Evolutionary conservation across 2,113 vertebrate species (phyloP).

Genomic region (Talpa occidentalis): DNA sequence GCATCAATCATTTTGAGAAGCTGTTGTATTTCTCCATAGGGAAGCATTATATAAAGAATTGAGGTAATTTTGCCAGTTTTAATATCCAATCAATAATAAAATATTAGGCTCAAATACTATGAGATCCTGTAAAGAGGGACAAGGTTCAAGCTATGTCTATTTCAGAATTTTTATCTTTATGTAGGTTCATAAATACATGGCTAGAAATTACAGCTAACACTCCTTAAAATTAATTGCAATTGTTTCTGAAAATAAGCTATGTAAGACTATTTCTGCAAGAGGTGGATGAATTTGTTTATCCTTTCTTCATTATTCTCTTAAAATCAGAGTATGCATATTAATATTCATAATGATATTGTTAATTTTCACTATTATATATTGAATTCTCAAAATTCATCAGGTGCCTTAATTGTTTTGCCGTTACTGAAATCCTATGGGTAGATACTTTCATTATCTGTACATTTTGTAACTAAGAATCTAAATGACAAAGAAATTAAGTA

Average conservation of each 20-base stretch:
- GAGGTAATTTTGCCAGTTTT: neutral
- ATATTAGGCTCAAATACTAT: neutral
- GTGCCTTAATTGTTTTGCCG: neutral
- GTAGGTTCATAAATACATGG: neutral
- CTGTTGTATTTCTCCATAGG: neutral
- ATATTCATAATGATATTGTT: neutral
- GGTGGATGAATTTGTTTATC: neutral
- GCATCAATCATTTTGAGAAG: neutral
- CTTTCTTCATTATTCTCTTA: neutral
- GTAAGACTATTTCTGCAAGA: neutral
- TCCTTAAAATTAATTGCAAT: neutral
- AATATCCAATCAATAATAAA: neutral
- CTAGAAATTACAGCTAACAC: neutral
- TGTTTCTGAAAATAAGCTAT: neutral
- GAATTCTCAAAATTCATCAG: neutral
- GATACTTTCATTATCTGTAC: neutral
- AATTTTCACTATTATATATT: neutral
- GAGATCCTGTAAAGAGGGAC: neutral
- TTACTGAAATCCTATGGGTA: neutral
- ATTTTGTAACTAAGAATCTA: neutral
- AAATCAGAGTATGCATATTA: neutral
- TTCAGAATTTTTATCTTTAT: neutral
- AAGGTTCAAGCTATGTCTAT: neutral
- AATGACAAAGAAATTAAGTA: neutral
- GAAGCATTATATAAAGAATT: neutral